Conservation (phyloP, 2,113 vertebrate species). For the Calyptomena viridis region DNA sequence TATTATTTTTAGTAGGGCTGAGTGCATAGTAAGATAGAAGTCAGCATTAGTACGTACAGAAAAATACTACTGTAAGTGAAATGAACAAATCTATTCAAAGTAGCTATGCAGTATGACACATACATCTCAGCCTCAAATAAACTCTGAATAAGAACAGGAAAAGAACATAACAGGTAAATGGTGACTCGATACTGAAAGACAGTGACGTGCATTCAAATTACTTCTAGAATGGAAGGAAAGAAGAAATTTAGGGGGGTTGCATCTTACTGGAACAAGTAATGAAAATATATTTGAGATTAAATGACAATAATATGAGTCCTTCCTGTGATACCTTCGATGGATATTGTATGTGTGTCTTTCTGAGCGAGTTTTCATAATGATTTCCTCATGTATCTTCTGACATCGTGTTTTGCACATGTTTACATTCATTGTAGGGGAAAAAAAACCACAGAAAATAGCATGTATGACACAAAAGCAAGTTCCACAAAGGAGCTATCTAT, state of each 20-base stretch:
- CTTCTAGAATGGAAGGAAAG: not conserved
- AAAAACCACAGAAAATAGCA: not conserved
- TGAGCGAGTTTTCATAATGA: not conserved
- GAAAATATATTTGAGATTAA: not conserved
- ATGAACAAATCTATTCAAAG: not conserved
- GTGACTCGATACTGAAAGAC: not conserved
- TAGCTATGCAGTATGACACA: not conserved
- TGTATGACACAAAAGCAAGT: not conserved
- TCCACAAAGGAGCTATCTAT: not conserved
- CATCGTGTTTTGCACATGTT: fast-evolving
- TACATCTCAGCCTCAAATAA: not conserved
- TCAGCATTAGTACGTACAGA: not conserved
- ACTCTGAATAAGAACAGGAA: not conserved
- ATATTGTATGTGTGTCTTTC: not conserved
- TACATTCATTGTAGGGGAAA: not conserved
- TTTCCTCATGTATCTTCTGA: not conserved
- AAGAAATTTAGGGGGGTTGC: fast-evolving
- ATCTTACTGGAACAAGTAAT: not conserved
- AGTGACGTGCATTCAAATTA: not conserved
- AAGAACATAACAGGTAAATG: not conserved
- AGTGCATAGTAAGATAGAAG: not conserved
- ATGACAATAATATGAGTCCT: not conserved
- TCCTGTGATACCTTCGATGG: not conserved
- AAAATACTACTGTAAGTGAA: not conserved
- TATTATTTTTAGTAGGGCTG: not conserved